Conservation (phyloP, 2,888 invertebrate genomes). For the Drosophila nigricruria region DNA sequence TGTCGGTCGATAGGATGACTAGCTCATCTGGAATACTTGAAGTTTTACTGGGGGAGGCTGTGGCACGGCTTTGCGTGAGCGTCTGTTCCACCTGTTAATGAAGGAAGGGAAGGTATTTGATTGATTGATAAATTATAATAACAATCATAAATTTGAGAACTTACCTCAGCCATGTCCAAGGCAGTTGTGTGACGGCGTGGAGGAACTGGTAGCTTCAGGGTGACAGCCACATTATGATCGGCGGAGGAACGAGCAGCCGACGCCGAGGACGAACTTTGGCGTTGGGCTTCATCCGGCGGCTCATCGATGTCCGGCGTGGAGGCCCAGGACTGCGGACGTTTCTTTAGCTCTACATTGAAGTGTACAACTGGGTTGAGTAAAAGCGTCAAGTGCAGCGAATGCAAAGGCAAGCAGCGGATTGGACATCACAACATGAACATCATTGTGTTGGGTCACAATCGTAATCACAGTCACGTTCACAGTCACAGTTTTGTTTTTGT, state of each 20-base stretch:
- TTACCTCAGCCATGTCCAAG: slow-evolving; percentile 85
- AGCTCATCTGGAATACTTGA: slow-evolving; percentile 86
- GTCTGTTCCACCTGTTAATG: slow-evolving; percentile 83
- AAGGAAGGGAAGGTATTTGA: not conserved
- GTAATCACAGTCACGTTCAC: slow-evolving; percentile 38
- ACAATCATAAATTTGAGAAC: not conserved
- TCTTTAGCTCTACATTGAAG: slow-evolving; percentile 85
- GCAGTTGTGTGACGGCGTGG: slow-evolving; percentile 88
- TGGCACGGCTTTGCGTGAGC: slow-evolving; percentile 86
- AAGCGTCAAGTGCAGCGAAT: slow-evolving; percentile 55
- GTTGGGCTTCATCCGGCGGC: slow-evolving; percentile 30
- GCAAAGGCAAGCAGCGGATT: slow-evolving; percentile 51
- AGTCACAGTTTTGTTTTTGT: slow-evolving; percentile 34
- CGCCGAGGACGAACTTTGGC: slow-evolving; percentile 11
- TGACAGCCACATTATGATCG: slow-evolving; percentile 87
- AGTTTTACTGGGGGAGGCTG: slow-evolving; percentile 86
- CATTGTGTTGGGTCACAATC: slow-evolving; percentile 41
- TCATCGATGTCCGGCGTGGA: slow-evolving; percentile 93
- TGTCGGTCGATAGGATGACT: slow-evolving; percentile 89
- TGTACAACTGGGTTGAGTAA: slow-evolving; percentile 84
- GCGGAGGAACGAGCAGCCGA: slow-evolving; percentile 83
- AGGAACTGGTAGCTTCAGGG: slow-evolving; percentile 90
- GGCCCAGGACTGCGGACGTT: slow-evolving; percentile 89
- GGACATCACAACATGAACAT: slow-evolving; percentile 27
- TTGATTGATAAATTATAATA: not conserved